Percentiles rank a stretch among this genome's conserved stretches.
These are phyloP conservation scores for Recurvirostra avosetta DNA, from an alignment of 2,113 vertebrate genomes.

Conservation along the genomic window DNA sequence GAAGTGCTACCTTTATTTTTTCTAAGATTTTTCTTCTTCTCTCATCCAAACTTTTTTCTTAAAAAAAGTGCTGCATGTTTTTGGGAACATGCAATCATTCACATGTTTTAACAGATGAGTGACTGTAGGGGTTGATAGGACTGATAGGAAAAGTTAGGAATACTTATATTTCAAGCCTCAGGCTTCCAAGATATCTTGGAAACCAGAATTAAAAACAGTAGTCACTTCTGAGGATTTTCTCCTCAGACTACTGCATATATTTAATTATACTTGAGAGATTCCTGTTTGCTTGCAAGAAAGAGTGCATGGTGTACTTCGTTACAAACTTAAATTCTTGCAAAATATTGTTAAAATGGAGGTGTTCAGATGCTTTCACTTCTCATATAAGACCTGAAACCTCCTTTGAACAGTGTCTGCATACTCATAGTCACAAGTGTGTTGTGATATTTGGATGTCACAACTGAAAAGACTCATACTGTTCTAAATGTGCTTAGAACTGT, in stretches of 20 bases:
- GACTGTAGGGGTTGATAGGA: background rate
- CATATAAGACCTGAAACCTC: background rate
- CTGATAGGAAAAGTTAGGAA: background rate
- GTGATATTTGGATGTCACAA: background rate
- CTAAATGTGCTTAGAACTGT: background rate
- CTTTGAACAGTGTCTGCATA: background rate
- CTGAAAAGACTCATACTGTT: background rate
- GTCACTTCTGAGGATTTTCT: background rate
- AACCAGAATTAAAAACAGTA: background rate
- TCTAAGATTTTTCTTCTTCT: background rate
- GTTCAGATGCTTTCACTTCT: background rate
- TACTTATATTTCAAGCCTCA: background rate
- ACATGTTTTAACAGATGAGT: background rate
- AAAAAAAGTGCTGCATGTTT: background rate
- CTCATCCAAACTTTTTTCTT: background rate
- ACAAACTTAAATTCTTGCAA: background rate
- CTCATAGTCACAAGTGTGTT: background rate
- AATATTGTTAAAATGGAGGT: background rate
- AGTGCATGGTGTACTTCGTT: background rate
- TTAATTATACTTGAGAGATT: background rate
- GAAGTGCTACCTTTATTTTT: background rate
- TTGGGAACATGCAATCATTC: background rate
- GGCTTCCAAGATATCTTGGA: background rate
- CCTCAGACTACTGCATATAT: background rate
- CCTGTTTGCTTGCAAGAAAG: background rate